Evolutionary conservation across 2,113 vertebrate species (phyloP).

Genomic region (Gasterosteus aculeatus): DNA sequence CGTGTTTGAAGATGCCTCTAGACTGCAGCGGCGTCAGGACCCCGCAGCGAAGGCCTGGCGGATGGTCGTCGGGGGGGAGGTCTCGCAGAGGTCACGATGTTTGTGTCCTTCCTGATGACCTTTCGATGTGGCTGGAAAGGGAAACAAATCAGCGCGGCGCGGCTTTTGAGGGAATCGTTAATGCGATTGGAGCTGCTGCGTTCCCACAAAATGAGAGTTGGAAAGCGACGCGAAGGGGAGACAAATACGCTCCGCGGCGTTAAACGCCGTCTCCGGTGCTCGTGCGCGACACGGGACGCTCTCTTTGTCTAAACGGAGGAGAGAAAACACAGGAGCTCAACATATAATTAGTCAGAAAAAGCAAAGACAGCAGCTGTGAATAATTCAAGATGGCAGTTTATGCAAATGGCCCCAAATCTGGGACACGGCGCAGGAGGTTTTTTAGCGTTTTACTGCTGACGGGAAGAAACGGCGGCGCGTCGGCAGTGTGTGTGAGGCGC

Average conservation of each 20-base stretch:
- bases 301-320: slow-evolving; percentile 45
- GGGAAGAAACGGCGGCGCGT: slow-evolving; percentile 59
- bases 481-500: slow-evolving; percentile 53
- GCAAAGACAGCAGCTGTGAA: slow-evolving; percentile 75
- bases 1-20: background rate
- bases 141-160: too few relatives aligned
- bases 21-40: background rate
- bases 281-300: background rate
- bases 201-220: too few relatives aligned
- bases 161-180: too few relatives aligned
- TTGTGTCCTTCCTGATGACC: background rate
- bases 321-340: slow-evolving; percentile 59
- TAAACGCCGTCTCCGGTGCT: too few relatives aligned
- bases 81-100: too few relatives aligned
- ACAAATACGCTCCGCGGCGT: too few relatives aligned
- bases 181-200: too few relatives aligned
- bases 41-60: too few relatives aligned
- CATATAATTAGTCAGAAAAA: slow-evolving; percentile 78
- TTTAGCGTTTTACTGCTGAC: slow-evolving; percentile 71
- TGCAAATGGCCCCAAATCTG: slow-evolving; percentile 76
- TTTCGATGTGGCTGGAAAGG: too few relatives aligned
- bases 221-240: too few relatives aligned
- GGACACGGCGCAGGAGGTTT: slow-evolving; percentile 75
- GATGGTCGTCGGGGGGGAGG: too few relatives aligned
- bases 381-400: slow-evolving; percentile 79